phyloP scores from a whole-genome alignment of 2,888 invertebrate species.

The Epiperipatus broadwayi region DNA sequence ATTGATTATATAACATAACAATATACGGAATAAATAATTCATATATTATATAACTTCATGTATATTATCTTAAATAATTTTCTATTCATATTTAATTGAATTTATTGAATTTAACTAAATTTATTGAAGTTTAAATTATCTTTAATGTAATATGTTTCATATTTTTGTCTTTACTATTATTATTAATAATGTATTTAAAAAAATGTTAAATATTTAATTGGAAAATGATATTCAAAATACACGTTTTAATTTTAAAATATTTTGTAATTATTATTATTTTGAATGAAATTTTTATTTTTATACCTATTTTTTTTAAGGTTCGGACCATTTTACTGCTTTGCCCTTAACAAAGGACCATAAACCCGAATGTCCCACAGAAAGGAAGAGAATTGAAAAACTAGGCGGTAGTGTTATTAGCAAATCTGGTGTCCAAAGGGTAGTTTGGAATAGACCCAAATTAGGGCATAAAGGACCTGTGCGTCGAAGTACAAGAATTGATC shows the following conservation, averaged over 20 bases:
- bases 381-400: constrained; percentile 47
- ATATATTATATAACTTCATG: too few species aligned
- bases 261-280: constrained; percentile 9
- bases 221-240: constrained; percentile 20
- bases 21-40: too few species aligned
- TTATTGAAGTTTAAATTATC: too few species aligned
- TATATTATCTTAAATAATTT: too few species aligned
- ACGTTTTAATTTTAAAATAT: neutral
- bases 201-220: constrained; percentile 19
- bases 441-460: constrained; percentile 71
- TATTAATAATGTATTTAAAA: too few species aligned
- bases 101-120: too few species aligned
- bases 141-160: too few species aligned
- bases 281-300: neutral
- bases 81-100: too few species aligned
- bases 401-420: constrained; percentile 40
- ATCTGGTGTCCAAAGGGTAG: constrained; percentile 77
- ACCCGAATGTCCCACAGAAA: constrained; percentile 68
- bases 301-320: constrained; percentile 28
- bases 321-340: constrained; percentile 54
- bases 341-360: constrained; percentile 82
- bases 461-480: constrained; percentile 70
- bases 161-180: too few species aligned
- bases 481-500: constrained; percentile 71
- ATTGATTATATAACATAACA: too few species aligned